Conservation (phyloP, 1,140 invertebrate species). For the Magallana gigas region DNA sequence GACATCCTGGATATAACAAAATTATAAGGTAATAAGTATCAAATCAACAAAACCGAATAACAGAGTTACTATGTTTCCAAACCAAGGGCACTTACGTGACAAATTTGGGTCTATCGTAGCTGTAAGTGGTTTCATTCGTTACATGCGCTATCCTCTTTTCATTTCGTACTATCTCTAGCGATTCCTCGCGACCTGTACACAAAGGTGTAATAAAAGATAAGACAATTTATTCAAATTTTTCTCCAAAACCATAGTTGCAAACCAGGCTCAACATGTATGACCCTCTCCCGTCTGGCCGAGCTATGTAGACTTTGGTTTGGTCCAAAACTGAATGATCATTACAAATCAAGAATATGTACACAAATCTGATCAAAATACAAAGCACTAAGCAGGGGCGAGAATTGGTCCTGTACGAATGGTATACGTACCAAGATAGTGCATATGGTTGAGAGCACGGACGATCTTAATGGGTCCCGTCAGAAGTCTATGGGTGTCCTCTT, state of each 20-base stretch:
- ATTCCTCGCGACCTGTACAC: conserved; percentile 43
- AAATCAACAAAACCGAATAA: too few relatives aligned
- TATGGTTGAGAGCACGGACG: conserved; percentile 54
- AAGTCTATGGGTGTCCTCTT: conserved; percentile 41
- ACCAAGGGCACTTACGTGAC: conserved; percentile 48
- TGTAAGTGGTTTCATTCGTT: conserved; percentile 54
- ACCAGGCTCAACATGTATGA: background rate
- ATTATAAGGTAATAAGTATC: too few relatives aligned
- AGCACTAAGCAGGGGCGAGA: background rate
- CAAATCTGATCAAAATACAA: background rate
- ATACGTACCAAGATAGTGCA: conserved; percentile 59
- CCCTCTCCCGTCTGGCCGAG: too few relatives aligned
- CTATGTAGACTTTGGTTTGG: too few relatives aligned
- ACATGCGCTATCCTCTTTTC: conserved; percentile 54
- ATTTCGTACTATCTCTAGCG: conserved; percentile 55
- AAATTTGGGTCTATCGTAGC: conserved; percentile 59
- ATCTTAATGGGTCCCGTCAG: conserved; percentile 50
- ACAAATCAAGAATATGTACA: background rate
- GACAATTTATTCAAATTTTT: background rate
- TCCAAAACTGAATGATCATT: background rate
- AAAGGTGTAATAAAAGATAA: background rate
- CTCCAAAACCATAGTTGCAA: background rate
- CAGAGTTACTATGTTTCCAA: background rate
- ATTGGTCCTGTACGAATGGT: background rate
- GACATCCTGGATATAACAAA: conserved; percentile 43